Evolutionary conservation across 2,113 vertebrate species (phyloP).

Genomic region (Daubentonia madagascariensis): DNA sequence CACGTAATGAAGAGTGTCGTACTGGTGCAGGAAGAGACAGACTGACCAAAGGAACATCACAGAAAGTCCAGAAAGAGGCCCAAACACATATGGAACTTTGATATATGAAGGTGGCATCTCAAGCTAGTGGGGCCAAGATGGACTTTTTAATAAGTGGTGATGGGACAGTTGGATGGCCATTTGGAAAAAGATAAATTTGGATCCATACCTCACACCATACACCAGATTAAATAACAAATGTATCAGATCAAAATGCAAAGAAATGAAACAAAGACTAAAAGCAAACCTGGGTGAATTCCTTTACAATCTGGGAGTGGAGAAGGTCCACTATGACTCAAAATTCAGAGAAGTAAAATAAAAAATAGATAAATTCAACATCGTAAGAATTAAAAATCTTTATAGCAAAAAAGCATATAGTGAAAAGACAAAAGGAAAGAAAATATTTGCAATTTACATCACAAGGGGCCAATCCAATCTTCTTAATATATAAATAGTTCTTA

Average conservation of each 20-base stretch:
- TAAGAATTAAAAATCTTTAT: not conserved
- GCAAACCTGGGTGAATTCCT: not conserved
- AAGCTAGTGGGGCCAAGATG: not conserved
- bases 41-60: not conserved
- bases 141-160: not conserved
- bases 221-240: not conserved
- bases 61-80: not conserved
- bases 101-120: too few species aligned
- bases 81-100: not conserved
- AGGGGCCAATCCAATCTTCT: not conserved
- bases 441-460: not conserved
- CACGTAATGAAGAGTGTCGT: not conserved
- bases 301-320: not conserved
- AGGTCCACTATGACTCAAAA: not conserved
- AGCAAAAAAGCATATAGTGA: not conserved
- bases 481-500: not conserved
- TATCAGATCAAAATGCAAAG: not conserved
- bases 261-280: not conserved
- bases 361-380: not conserved
- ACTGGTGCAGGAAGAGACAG: not conserved
- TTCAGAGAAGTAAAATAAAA: not conserved
- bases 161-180: not conserved
- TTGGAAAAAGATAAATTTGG: not conserved
- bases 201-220: not conserved
- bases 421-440: not conserved